A percentile compares a stretch with the other conserved stretches of the same genome.
phyloP scores from a whole-genome alignment of 2,797 vertebrate genomes.

The Enteromius afrohamiltoni region DNA sequence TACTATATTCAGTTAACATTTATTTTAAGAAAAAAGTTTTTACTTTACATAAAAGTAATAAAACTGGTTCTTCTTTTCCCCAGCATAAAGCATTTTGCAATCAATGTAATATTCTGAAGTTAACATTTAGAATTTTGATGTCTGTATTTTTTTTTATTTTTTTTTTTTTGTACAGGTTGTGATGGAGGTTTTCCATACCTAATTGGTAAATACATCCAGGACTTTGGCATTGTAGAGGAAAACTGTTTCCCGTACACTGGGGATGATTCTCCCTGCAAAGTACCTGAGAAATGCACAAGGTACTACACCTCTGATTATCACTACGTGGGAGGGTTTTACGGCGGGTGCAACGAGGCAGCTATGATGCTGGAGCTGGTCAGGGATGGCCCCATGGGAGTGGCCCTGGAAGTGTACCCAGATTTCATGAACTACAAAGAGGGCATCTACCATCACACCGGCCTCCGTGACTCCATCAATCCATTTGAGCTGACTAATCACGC shows the following conservation, averaged over 20 bases:
- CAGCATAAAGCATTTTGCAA: neutral
- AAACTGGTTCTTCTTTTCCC: neutral
- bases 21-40: too few species aligned
- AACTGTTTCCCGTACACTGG: conserved; percentile 87
- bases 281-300: conserved; percentile 75
- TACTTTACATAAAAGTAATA: neutral
- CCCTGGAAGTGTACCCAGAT: conserved; percentile 91
- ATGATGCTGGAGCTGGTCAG: conserved; percentile 93
- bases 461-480: conserved; percentile 85
- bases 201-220: conserved; percentile 91
- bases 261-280: conserved; percentile 76
- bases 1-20: too few species aligned
- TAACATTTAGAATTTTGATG: neutral
- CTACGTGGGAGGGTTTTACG: conserved; percentile 96
- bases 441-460: conserved; percentile 92
- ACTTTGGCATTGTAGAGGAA: conserved; percentile 94
- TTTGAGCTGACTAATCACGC: conserved; percentile 96
- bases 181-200: conserved; percentile 96
- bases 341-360: conserved; percentile 89
- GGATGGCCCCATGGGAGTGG: conserved; percentile 86
- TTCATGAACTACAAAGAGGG: conserved; percentile 88
- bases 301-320: conserved; percentile 85
- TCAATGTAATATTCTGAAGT: neutral
- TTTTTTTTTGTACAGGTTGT: conserved; percentile 78
- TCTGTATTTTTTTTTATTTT: neutral